Percentiles rank a stretch among this genome's conserved stretches.
Conservation (phyloP, 2,113 vertebrate species). For the Platichthys flesus region DNA sequence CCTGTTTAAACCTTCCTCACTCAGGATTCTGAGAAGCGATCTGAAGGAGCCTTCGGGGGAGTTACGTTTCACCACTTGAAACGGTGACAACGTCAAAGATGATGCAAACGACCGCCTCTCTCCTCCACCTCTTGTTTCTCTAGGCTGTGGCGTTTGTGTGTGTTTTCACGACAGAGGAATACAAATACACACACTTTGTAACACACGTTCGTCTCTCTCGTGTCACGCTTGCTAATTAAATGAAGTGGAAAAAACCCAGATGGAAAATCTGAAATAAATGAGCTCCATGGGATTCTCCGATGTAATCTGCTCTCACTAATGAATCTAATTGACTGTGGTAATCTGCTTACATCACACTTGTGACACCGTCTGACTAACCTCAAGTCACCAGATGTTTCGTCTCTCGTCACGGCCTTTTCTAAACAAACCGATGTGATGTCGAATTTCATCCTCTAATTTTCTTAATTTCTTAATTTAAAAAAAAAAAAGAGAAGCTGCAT, state of each 20-base stretch:
- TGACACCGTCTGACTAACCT: neutral
- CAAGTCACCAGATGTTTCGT: neutral
- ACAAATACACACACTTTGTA: neutral
- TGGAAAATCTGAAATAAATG: neutral
- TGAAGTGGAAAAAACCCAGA: neutral
- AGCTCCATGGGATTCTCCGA: neutral
- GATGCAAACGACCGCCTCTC: neutral
- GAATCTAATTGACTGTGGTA: neutral
- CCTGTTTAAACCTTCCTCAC: too few species aligned
- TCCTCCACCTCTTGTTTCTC: neutral
- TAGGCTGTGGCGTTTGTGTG: neutral
- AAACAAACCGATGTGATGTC: too few species aligned
- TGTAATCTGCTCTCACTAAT: neutral
- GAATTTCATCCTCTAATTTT: too few species aligned
- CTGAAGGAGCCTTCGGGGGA: too few species aligned
- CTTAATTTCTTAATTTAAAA: too few species aligned
- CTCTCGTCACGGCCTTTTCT: neutral
- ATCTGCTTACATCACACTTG: constrained; percentile 1
- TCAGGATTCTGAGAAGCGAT: too few species aligned
- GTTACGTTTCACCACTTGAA: too few species aligned
- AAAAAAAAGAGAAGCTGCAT: too few species aligned
- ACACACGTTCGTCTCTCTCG: neutral
- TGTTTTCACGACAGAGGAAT: neutral
- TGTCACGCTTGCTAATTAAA: neutral
- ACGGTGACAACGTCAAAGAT: too few species aligned